Conservation (phyloP, 2,888 invertebrate genomes). For the Coremacera marginata region DNA sequence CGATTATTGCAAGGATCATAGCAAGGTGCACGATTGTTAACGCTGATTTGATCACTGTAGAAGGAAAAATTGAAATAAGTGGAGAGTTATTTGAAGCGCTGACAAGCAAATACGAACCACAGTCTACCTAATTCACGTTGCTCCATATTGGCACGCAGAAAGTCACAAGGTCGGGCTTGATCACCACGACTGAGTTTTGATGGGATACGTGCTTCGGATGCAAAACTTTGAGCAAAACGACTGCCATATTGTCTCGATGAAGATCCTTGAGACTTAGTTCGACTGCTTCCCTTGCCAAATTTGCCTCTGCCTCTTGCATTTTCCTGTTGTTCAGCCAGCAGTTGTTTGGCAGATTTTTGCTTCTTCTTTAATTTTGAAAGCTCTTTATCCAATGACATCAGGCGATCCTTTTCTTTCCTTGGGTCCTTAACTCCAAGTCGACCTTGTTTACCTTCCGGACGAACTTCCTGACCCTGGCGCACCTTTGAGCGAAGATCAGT, state of each 20-base stretch:
- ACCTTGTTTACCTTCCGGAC: not conserved
- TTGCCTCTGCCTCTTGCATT: not conserved
- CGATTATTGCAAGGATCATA: not conserved
- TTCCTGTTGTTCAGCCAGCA: not conserved
- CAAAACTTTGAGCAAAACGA: not conserved
- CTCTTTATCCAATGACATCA: not conserved
- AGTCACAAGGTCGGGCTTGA: constrained; percentile 55
- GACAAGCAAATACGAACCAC: constrained; percentile 46
- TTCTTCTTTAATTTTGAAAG: constrained; percentile 1
- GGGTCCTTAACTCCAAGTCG: not conserved
- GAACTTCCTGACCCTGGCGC: constrained; percentile 34
- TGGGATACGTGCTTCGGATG: not conserved
- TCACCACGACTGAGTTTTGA: constrained; percentile 49
- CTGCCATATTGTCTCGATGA: not conserved
- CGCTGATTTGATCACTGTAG: not conserved
- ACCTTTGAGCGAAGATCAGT: constrained; percentile 43
- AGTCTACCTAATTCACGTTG: constrained; percentile 52
- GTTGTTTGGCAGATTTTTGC: not conserved
- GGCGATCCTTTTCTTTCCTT: not conserved
- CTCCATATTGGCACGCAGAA: constrained; percentile 58
- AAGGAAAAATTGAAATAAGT: not conserved
- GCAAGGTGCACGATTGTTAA: too few species aligned
- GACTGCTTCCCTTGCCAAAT: not conserved
- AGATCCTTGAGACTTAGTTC: not conserved
- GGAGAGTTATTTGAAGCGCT: not conserved